Conservation (phyloP, 1,140 invertebrate species). For the Drosophila grimshawi region DNA sequence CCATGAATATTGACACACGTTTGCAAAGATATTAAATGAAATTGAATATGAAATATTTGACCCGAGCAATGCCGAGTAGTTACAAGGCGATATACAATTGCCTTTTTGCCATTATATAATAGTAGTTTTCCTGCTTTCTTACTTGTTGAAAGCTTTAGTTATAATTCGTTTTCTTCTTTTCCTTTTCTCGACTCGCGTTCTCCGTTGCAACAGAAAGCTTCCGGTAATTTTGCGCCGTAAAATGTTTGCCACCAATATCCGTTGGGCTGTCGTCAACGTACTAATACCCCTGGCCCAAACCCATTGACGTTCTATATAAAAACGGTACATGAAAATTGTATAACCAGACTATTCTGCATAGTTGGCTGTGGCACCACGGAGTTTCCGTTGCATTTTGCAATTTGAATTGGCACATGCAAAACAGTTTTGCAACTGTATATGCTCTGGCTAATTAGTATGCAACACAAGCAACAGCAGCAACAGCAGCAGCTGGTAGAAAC, state of each 20-base stretch:
- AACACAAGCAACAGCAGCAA: conserved; percentile 3
- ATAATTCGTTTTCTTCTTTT: conserved; percentile 7
- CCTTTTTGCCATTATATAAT: background rate
- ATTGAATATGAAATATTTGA: background rate
- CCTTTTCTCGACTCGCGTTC: background rate
- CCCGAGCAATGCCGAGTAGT: background rate
- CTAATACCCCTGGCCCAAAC: conserved; percentile 4
- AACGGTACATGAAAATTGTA: no score
- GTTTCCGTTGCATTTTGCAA: conserved; percentile 69
- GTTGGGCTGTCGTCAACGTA: conserved; percentile 40
- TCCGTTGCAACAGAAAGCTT: conserved; percentile 57
- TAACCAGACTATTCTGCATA: background rate
- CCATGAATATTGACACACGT: no score
- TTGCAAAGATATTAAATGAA: no score
- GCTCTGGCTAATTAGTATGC: conserved; percentile 71
- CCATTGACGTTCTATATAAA: background rate
- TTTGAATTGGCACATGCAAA: conserved; percentile 44
- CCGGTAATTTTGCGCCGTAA: conserved; percentile 71
- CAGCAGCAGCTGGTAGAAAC: conserved; percentile 10
- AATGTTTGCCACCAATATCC: conserved; percentile 81
- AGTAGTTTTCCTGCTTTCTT: conserved; percentile 3
- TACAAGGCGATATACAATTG: background rate
- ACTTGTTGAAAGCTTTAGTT: conserved; percentile 23
- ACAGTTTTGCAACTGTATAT: conserved; percentile 53
- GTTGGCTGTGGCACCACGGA: background rate